Conservation (phyloP, 2,797 vertebrate species). For the Cossypha niveicapilla region DNA sequence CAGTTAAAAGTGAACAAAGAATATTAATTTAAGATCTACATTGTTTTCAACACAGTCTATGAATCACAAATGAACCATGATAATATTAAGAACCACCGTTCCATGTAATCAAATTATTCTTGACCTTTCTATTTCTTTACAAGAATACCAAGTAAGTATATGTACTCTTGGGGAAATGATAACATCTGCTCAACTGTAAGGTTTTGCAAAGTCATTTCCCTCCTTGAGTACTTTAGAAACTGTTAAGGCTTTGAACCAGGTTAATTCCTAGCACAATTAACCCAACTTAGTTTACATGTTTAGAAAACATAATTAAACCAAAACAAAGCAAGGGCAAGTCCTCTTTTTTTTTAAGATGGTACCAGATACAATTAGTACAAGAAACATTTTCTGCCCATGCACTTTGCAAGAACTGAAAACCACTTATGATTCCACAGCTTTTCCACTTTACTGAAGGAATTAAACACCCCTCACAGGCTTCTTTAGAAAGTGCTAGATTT, state of each 20-base stretch:
- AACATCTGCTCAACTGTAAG: conserved; percentile 30
- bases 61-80: conserved; percentile 47
- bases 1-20: conserved; percentile 16
- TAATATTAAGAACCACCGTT: conserved; percentile 16
- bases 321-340: background rate
- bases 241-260: background rate
- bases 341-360: background rate
- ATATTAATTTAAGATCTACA: conserved; percentile 51
- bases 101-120: conserved; percentile 54
- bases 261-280: background rate
- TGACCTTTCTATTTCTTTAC: conserved; percentile 55
- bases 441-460: background rate
- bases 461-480: background rate
- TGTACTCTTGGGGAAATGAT: background rate
- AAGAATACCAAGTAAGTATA: conserved; percentile 32
- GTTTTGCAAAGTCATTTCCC: conserved; percentile 9
- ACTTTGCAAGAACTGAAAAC: background rate
- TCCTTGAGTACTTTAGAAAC: background rate
- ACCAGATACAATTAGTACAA: background rate
- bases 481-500: background rate
- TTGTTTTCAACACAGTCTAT: conserved; percentile 35
- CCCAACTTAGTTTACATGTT: background rate
- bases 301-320: background rate
- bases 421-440: background rate
- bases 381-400: fast-evolving